These are phyloP conservation scores for Akabosia matsudoensis DNA, from an alignment of 1,140 invertebrate species.

Conservation along the genomic window DNA sequence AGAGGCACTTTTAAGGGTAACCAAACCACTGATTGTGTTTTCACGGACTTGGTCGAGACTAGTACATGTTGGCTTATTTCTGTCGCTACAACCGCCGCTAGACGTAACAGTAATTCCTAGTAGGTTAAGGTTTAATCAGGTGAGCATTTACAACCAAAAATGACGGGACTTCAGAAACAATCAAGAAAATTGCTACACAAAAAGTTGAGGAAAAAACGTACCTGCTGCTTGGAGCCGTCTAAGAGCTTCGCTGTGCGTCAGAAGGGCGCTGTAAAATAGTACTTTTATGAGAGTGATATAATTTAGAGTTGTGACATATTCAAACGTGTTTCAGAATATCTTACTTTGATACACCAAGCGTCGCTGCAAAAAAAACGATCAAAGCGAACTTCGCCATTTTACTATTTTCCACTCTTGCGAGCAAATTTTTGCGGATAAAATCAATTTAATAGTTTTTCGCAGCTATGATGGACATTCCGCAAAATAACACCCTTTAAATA, in stretches of 20 bases:
- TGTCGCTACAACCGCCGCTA: conserved; percentile 40
- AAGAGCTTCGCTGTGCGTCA: neutral
- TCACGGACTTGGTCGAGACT: conserved; percentile 32
- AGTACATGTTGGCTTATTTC: conserved; percentile 40
- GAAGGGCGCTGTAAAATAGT: neutral
- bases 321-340: neutral
- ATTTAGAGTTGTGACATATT: neutral
- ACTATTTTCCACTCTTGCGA: neutral
- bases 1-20: conserved; percentile 34
- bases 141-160: neutral
- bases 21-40: conserved; percentile 32
- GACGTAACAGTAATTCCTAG: conserved; percentile 36
- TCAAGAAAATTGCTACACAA: neutral
- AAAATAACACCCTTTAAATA: too few species aligned
- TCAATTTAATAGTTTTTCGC: too few species aligned
- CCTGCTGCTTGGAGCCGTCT: conserved; percentile 1
- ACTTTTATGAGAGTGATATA: neutral
- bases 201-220: neutral
- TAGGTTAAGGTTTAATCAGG: neutral
- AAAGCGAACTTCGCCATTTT: neutral
- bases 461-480: too few species aligned
- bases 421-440: neutral
- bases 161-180: neutral
- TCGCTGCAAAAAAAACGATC: neutral
- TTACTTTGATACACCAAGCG: neutral